These are phyloP conservation scores for Tuta absoluta DNA, from an alignment of 2,888 invertebrate species.

Conservation along the genomic window DNA sequence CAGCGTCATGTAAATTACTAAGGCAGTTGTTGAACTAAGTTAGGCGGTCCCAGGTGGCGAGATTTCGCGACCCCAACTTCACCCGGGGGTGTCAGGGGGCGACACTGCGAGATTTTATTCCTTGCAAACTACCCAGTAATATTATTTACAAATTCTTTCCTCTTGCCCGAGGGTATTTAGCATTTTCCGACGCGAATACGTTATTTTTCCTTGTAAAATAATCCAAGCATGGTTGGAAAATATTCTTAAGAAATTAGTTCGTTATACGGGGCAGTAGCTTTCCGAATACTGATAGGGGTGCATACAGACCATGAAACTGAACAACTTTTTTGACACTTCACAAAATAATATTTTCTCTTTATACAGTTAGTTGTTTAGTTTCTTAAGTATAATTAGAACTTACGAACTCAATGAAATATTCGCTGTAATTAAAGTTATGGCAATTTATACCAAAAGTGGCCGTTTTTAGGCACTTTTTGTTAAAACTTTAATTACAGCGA, in stretches of 20 bases:
- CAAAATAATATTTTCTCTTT: too few species aligned
- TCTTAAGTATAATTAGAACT: too few species aligned
- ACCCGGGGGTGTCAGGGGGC: background rate
- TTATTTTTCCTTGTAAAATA: background rate
- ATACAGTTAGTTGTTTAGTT: too few species aligned
- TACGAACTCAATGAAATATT: too few species aligned
- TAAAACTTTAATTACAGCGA: too few species aligned
- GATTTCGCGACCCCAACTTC: constrained; percentile 28
- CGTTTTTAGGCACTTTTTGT: too few species aligned
- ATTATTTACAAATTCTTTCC: constrained; percentile 3
- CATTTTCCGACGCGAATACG: background rate
- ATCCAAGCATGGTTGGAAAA: background rate
- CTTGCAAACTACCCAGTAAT: background rate
- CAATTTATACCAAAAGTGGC: too few species aligned
- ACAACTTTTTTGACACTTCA: too few species aligned
- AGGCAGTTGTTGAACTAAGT: constrained; percentile 34
- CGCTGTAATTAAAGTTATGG: too few species aligned
- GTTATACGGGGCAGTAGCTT: too few species aligned
- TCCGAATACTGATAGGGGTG: too few species aligned
- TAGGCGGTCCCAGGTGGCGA: constrained; percentile 35
- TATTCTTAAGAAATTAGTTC: background rate
- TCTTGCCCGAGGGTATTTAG: background rate
- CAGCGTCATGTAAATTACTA: constrained; percentile 39
- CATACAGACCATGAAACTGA: too few species aligned
- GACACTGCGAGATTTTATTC: background rate